Evolutionary conservation across 2,888 invertebrate species (phyloP), one percentile per base, ranked within the genome.

Genomic region (Ptychoptera albimana): DNA sequence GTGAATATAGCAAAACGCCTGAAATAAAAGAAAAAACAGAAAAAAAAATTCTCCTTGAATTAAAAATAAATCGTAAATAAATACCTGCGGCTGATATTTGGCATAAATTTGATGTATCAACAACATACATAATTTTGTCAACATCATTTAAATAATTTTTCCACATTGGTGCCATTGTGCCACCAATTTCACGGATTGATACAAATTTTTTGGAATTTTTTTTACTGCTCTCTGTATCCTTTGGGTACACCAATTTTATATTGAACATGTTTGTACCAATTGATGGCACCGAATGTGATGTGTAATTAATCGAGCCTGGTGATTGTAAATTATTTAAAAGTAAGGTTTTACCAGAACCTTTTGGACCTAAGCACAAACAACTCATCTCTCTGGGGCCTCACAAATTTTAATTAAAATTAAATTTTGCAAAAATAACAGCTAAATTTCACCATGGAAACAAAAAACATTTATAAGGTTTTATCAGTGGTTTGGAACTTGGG

Each of bases 121-220:
- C 80, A 1, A 86, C 85, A 55, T 80, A 87, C 48, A 87, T 75
- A 1, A 88, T 71, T 61, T 79, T 80, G 47, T 71, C 69, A 0
- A 65, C 60, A 42, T 75, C 74, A 37, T 72, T 71, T 50, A 80
- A 79, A 59, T 86, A 86, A 56, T 79, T 79, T 15, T 72, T 73
- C 87, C 87, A 88, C 42, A 87, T 68, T 4, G 84, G 79, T 43
- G 83, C 82, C 81, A 88, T 83, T 49, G 74, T 73, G 2, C 87
- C 86, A 0, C 88, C 87, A 23, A 87, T 69, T 64, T 88, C 88
- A 43, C 82, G 66, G 12, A 88, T 68, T 8, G 66, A 62, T 4
- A 76, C 58, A 45, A 69, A 67, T 55, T 70, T 68, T 55, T 72
- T 71, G 23, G n/a, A 53, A 16, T 43, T 39, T n/a, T 39, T 34